phyloP scores from a whole-genome alignment of 2,797 vertebrate genomes.

The Xiphophorus birchmanni region DNA sequence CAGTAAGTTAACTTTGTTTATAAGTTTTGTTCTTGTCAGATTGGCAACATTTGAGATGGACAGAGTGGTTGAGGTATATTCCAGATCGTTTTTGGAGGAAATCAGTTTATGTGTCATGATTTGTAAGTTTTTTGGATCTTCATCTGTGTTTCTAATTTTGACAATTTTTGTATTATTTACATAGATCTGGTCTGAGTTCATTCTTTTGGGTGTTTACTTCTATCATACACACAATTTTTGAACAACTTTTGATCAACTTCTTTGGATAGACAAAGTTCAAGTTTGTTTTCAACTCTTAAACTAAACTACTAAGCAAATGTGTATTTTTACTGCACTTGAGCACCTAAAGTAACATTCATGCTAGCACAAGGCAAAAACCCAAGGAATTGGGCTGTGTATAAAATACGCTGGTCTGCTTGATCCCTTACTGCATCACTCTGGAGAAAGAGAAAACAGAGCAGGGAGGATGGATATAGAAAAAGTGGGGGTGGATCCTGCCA shows the following conservation, averaged over 20 bases:
- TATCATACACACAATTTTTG: no score
- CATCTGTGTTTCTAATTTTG: neutral
- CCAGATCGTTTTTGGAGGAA: neutral
- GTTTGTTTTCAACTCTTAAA: neutral
- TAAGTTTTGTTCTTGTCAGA: neutral
- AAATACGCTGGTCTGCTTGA: slow-evolving; percentile 38
- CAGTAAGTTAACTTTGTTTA: neutral
- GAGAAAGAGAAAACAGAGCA: slow-evolving; percentile 28
- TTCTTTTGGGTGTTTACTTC: neutral
- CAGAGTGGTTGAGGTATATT: neutral
- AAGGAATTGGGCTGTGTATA: slow-evolving; percentile 35
- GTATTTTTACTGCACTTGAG: neutral
- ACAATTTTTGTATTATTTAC: neutral
- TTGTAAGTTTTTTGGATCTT: neutral
- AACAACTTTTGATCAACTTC: no score
- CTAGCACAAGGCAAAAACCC: slow-evolving; percentile 3
- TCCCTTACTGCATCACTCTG: slow-evolving; percentile 44
- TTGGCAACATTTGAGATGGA: neutral
- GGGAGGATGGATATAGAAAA: slow-evolving; percentile 8
- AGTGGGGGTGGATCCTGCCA: slow-evolving; percentile 35
- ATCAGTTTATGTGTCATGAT: neutral
- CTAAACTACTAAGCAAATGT: neutral
- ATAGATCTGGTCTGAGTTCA: neutral
- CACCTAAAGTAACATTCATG: neutral
- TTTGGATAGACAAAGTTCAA: no score